phyloP scores from a whole-genome alignment of 2,113 vertebrate genomes.

The Limanda limanda region DNA sequence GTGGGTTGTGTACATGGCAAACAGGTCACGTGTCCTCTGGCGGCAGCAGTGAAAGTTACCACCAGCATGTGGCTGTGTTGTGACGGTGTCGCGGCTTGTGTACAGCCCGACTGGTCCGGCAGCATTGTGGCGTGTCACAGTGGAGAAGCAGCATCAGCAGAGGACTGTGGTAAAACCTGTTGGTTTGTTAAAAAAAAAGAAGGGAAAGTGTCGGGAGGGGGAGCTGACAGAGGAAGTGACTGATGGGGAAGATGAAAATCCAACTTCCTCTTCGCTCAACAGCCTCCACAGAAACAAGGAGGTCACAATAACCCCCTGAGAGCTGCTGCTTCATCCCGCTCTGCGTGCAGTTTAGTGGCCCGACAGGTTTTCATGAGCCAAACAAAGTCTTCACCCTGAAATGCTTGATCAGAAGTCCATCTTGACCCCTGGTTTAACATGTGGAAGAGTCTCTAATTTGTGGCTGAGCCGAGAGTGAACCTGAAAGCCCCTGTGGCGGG shows the following conservation, averaged over 20 bases:
- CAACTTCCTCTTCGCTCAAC: constrained; percentile 73
- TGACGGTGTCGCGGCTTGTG: constrained; percentile 48
- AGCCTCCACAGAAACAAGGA: constrained; percentile 40
- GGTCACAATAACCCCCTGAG: constrained; percentile 29
- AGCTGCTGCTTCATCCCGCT: neutral
- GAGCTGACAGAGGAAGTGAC: constrained; percentile 62
- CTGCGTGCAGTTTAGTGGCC: neutral
- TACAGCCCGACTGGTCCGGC: constrained; percentile 72
- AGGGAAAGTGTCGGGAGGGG: constrained; percentile 18
- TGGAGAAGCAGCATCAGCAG: constrained; percentile 12
- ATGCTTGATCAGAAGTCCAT: neutral
- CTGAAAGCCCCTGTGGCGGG: constrained; percentile 40
- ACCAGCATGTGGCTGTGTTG: constrained; percentile 55
- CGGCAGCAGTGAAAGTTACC: constrained; percentile 39
- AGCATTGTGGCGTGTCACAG: constrained; percentile 64
- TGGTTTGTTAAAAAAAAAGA: constrained; percentile 39
- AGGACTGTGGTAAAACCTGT: constrained; percentile 73
- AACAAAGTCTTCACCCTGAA: neutral
- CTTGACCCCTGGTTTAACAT: neutral
- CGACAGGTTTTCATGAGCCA: neutral
- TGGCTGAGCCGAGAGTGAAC: constrained; percentile 34
- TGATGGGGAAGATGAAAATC: constrained; percentile 67
- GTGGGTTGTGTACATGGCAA: neutral
- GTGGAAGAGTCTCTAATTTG: neutral
- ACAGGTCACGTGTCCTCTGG: constrained; percentile 4